A percentile compares a stretch with the other conserved stretches of the same genome.
These are phyloP conservation scores for Penaeus chinensis DNA, from an alignment of 1,140 invertebrate species.

Conservation along the genomic window DNA sequence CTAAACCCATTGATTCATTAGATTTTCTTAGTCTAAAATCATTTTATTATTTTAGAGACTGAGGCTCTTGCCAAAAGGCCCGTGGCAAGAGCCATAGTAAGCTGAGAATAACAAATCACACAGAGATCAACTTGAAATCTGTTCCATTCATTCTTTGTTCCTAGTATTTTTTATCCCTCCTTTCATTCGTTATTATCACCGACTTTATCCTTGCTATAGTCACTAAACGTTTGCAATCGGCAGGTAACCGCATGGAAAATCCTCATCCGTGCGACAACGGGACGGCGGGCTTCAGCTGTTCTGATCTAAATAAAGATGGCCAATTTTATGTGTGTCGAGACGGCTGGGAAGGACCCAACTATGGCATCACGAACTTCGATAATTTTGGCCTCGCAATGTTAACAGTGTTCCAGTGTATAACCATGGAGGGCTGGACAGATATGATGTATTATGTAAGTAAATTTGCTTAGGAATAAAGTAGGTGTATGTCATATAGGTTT, in stretches of 20 bases:
- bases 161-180: background rate
- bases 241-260: slow-evolving; percentile 68
- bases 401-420: slow-evolving; percentile 99
- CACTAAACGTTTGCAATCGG: background rate
- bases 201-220: background rate
- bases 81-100: background rate
- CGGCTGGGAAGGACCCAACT: slow-evolving; percentile 97
- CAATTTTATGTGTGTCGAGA: slow-evolving; percentile 86
- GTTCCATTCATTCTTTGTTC: background rate
- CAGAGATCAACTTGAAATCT: no score
- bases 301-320: slow-evolving; percentile 82
- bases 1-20: no score
- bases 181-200: background rate
- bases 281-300: slow-evolving; percentile 79
- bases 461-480: no score
- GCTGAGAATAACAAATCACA: background rate
- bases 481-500: no score
- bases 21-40: no score
- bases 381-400: slow-evolving; percentile 99
- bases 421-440: slow-evolving; percentile 99
- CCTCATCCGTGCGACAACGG: slow-evolving; percentile 79
- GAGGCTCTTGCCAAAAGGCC: no score
- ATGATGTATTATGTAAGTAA: slow-evolving; percentile 97
- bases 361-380: slow-evolving; percentile 99
- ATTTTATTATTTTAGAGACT: no score